These are phyloP conservation scores for Todus mexicanus DNA, from an alignment of 2,797 vertebrate species.

Conservation along the genomic window DNA sequence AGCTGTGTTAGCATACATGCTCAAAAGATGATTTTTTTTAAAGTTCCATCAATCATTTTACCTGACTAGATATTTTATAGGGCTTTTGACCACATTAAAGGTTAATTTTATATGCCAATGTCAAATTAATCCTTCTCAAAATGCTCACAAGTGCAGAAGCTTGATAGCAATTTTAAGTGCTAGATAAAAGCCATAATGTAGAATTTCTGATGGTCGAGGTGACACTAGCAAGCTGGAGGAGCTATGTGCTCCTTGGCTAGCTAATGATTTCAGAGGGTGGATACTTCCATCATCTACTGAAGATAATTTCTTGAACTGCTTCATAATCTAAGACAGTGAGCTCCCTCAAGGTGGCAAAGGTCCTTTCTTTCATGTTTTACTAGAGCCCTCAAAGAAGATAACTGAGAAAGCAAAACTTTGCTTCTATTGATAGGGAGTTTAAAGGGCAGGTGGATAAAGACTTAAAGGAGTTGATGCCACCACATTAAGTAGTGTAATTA, in stretches of 20 bases:
- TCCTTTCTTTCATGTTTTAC: background rate
- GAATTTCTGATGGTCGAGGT: background rate
- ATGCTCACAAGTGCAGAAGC: background rate
- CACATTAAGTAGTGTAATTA: background rate
- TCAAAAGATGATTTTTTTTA: background rate
- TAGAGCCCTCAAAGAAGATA: background rate
- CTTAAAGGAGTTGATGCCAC: background rate
- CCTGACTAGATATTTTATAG: background rate
- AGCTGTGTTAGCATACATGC: background rate
- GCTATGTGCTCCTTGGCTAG: background rate
- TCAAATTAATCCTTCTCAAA: background rate
- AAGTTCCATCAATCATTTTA: background rate
- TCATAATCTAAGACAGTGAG: background rate
- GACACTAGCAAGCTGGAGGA: background rate
- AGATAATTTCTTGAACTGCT: background rate
- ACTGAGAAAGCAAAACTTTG: background rate
- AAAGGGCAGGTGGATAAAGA: background rate
- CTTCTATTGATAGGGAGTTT: background rate
- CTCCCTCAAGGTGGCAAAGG: background rate
- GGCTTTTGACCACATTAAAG: background rate
- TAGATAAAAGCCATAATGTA: background rate
- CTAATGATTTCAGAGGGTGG: background rate
- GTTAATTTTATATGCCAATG: background rate
- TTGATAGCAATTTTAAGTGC: background rate
- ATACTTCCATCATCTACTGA: background rate